A percentile compares a stretch with the other conserved stretches of the same genome.
Conservation (phyloP, 2,113 vertebrate species). For the Apus apus region DNA sequence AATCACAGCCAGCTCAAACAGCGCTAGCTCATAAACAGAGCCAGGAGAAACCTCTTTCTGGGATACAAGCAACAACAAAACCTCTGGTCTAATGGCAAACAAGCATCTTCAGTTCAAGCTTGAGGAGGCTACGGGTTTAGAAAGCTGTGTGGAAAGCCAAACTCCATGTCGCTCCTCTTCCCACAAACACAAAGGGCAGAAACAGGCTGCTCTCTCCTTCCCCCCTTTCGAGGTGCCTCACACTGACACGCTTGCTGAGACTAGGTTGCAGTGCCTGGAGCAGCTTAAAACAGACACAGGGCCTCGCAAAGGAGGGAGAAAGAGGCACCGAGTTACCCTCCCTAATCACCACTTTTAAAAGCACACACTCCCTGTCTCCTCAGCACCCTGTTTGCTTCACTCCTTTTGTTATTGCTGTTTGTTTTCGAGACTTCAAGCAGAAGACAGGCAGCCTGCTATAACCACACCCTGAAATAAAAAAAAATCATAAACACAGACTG, state of each 20-base stretch:
- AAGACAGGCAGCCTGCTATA: background rate
- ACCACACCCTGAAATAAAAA: background rate
- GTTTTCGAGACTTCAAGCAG: background rate
- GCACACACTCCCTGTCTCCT: background rate
- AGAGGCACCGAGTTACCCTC: background rate
- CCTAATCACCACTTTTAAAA: background rate
- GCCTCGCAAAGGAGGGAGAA: background rate
- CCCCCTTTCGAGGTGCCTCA: slow-evolving; percentile 27
- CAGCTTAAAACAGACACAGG: slow-evolving; percentile 14
- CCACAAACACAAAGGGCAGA: slow-evolving; percentile 8
- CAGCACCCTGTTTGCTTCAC: background rate
- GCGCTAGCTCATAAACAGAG: background rate
- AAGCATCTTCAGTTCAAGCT: slow-evolving; percentile 10
- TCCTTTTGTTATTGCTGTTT: background rate
- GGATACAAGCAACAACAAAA: slow-evolving; percentile 9
- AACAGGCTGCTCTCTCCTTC: slow-evolving; percentile 16
- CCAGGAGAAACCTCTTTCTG: background rate
- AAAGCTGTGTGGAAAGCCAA: background rate
- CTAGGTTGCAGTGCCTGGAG: slow-evolving; percentile 9
- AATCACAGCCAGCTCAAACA: slow-evolving; percentile 32
- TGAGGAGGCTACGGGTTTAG: background rate
- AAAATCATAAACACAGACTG: background rate
- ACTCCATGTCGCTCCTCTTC: background rate
- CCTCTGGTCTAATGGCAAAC: slow-evolving; percentile 12
- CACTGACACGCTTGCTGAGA: background rate